phyloP scores from a whole-genome alignment of 2,113 vertebrate genomes.

The Dascyllus trimaculatus region DNA sequence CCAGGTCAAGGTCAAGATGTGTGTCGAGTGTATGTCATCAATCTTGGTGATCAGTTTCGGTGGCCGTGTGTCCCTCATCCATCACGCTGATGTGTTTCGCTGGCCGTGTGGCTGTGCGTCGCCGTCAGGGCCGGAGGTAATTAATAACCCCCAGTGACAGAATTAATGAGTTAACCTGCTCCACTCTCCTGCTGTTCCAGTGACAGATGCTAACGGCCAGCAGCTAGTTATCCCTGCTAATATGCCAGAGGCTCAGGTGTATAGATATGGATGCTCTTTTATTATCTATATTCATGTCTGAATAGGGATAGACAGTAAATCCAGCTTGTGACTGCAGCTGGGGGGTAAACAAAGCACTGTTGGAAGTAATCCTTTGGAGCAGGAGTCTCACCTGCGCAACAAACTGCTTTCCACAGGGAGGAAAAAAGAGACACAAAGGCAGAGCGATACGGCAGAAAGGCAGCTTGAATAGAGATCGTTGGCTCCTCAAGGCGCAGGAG shows the following conservation, averaged over 20 bases:
- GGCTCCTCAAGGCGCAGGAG: slow-evolving; percentile 64
- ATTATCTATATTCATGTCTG: slow-evolving; percentile 21
- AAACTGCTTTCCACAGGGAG: slow-evolving; percentile 34
- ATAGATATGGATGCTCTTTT: slow-evolving; percentile 22
- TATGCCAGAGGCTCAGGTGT: slow-evolving; percentile 62
- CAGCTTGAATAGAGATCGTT: slow-evolving; percentile 41
- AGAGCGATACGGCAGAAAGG: slow-evolving; percentile 40
- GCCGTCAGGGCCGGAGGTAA: slow-evolving; percentile 72
- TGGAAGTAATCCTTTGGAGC: slow-evolving; percentile 30
- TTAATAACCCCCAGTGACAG: slow-evolving; percentile 76
- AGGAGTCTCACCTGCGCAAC: slow-evolving; percentile 53
- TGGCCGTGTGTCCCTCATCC: slow-evolving; percentile 84
- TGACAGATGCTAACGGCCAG: slow-evolving; percentile 79
- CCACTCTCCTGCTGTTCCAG: slow-evolving; percentile 77
- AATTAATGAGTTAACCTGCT: slow-evolving; percentile 82
- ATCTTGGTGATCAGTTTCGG: slow-evolving; percentile 81
- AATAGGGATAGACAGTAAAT: slow-evolving; percentile 8
- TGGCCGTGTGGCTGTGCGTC: slow-evolving; percentile 71
- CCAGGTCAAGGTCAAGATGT: slow-evolving; percentile 81
- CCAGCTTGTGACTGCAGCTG: slow-evolving; percentile 3
- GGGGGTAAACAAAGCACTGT: slow-evolving; percentile 32
- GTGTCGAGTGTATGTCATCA: slow-evolving; percentile 79
- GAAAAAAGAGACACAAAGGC: slow-evolving; percentile 48
- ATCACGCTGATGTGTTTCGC: slow-evolving; percentile 80
- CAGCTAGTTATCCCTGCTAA: slow-evolving; percentile 67